Base-by-base conservation (phyloP, 2,888 invertebrate species). In the Isoperla grammatica region DNA sequence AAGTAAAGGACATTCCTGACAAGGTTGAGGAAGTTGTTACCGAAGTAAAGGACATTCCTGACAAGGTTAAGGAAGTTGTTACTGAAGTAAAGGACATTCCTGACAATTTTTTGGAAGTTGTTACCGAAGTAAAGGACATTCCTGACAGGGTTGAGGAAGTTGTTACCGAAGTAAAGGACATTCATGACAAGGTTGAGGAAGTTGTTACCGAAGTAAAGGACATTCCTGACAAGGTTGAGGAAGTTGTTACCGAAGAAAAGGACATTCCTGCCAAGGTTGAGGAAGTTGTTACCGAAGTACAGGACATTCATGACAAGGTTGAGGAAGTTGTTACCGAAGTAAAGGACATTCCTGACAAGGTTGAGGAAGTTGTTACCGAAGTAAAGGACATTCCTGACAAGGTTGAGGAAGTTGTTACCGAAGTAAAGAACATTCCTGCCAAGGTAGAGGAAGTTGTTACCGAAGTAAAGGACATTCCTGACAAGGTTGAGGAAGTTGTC, bases 171-270 rank as follows among this genome's bases (percentile, higher is more conserved):
- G n/a, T n/a, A n/a, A n/a, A 8, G 12, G n/a, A 17, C 15, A 54
- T 13, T 12, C 6, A 35, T 17, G 9, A 12, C 3, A 48, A 35
- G 19, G 12, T 50, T 54, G 19, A 56, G 23, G 19, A 8, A 55
- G 19, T 23, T n/a, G n/a, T n/a, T n/a, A n/a, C n/a, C n/a, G n/a
- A 37, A 6, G 56, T 49, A 29, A 60, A 60, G 22, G 57, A 55
- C 12, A n/a, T 60, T 42, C 49, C 29, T 37, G 60, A 60, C 19
- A 43, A 56, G 22, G 48, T 57, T 1, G 22, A 17, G 29, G 62
- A 62, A 49, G 48, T 39, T 22, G 40, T 59, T 35, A 23, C 42
- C 9, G 60, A 62, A 20, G 60, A 60, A 43, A 17, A 53, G n/a
- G 48, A 43, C 19, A 43, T 37, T n/a, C n/a, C n/a, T n/a, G n/a